Base-by-base conservation (phyloP, 2,797 vertebrate genomes). In the Danio aesculapii region DNA sequence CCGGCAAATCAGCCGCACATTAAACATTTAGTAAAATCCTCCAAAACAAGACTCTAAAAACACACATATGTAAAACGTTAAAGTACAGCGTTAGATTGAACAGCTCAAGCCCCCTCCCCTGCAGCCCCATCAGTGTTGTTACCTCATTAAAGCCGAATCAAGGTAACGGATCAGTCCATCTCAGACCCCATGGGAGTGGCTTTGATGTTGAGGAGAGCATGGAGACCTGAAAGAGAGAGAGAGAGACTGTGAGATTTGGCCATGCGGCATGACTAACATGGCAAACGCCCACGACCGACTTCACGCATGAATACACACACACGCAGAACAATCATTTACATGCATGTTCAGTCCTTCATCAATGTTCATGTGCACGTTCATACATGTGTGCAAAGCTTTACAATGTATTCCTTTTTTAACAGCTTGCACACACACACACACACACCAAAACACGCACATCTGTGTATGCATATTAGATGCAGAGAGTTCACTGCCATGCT, bases 71-170 rank as follows among this genome's bases (percentile, higher is more conserved):
- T 70, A 52, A 53, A 62, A 50, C 6, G 58, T 39, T 41, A 62
- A 69, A 41, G 17, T 30, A 19, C 41, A 30, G 39, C 61, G 12
- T 68, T 59, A 75, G 8, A 55, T 43, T 67, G 30, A 52, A 44
- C 19, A 57, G 30, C 41, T 30, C 41, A 30, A 55, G 84, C 71
- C 75, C 84, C 84, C 68, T 81, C 74, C 77, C 77, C 79, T 79
- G 82, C 87, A 88, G 86, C 89, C 89, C 83, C 80, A 81, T 83
- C 86, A 70, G 77, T 87, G 87, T 86, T 91, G 88, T 92, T 91
- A 90, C 86, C 92, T 92, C 86, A 91, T 94, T 93, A 91, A 84
- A 84, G 84, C 83, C 41, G 75, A 90, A 90, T 86, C 86, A 90
- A 88, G 89, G 88, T 89, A 91, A 90, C 82, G 67, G 86, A 90